Conservation (phyloP, 2,888 invertebrate genomes). For the Papilio gigon region DNA sequence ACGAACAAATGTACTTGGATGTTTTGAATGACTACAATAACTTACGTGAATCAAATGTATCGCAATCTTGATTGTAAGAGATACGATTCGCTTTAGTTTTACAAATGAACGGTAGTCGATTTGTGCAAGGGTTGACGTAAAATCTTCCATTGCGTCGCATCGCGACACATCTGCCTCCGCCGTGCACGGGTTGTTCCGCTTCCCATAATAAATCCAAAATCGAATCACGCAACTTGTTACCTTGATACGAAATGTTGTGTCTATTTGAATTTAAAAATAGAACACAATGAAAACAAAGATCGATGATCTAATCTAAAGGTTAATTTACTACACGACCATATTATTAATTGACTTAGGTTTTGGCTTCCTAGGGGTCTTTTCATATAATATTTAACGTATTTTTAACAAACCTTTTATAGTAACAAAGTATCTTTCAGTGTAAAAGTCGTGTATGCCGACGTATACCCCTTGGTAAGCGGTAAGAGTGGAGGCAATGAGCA, state of each 20-base stretch:
- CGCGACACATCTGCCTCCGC: slow-evolving; percentile 57
- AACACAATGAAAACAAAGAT: background rate
- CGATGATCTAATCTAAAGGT: background rate
- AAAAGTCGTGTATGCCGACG: slow-evolving; percentile 60
- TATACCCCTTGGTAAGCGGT: slow-evolving; percentile 55
- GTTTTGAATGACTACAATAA: too few species aligned
- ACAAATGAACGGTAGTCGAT: slow-evolving; percentile 56
- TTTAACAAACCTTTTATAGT: slow-evolving; percentile 54
- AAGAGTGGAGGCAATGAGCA: slow-evolving; percentile 53
- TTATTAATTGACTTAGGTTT: background rate
- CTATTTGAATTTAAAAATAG: background rate
- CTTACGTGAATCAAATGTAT: slow-evolving; percentile 56
- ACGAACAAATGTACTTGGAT: too few species aligned
- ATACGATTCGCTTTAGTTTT: slow-evolving; percentile 51
- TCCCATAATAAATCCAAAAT: slow-evolving; percentile 61
- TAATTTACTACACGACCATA: background rate
- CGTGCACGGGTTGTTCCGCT: slow-evolving; percentile 50
- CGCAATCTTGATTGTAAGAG: slow-evolving; percentile 52
- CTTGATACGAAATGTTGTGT: slow-evolving; percentile 44
- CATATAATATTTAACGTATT: background rate
- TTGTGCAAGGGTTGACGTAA: slow-evolving; percentile 54
- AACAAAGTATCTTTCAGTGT: slow-evolving; percentile 57
- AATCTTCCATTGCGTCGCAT: slow-evolving; percentile 57
- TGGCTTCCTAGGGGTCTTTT: background rate
- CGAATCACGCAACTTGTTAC: slow-evolving; percentile 51